phyloP scores from a whole-genome alignment of 2,113 vertebrate species.

The Stegostoma tigrinum region DNA sequence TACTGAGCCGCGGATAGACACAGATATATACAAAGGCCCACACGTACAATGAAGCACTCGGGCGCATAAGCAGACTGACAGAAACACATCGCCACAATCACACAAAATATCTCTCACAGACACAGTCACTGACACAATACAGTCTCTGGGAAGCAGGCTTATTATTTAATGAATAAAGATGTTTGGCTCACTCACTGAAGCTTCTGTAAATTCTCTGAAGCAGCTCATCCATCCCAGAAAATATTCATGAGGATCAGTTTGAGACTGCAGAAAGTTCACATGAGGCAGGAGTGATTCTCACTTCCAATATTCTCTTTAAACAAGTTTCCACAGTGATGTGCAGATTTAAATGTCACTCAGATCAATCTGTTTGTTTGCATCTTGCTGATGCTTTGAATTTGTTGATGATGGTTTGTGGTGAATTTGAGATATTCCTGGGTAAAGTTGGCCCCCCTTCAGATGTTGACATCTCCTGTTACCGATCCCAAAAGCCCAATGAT shows the following conservation, averaged over 20 bases:
- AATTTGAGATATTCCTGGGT: neutral
- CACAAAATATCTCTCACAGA: neutral
- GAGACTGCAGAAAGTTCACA: neutral
- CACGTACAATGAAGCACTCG: neutral
- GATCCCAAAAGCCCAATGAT: neutral
- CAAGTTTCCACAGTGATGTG: neutral
- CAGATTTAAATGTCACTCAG: slow-evolving; percentile 12
- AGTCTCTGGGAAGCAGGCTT: neutral
- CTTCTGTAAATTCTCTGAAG: neutral
- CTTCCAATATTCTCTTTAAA: slow-evolving; percentile 23
- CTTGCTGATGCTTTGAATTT: neutral
- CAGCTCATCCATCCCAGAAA: slow-evolving; percentile 24
- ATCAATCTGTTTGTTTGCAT: neutral
- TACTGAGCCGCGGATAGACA: neutral
- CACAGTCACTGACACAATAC: neutral
- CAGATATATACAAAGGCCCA: neutral
- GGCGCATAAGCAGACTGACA: neutral
- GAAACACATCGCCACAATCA: neutral
- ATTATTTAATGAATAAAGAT: slow-evolving; percentile 23
- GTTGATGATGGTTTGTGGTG: neutral
- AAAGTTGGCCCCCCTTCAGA: neutral
- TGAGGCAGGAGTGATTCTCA: slow-evolving; percentile 14
- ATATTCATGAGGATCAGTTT: slow-evolving; percentile 10
- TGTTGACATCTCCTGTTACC: neutral
- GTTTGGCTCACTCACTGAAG: neutral